Base-by-base conservation (phyloP, 2,888 invertebrate genomes). In the Romanomermis culicivorax region DNA sequence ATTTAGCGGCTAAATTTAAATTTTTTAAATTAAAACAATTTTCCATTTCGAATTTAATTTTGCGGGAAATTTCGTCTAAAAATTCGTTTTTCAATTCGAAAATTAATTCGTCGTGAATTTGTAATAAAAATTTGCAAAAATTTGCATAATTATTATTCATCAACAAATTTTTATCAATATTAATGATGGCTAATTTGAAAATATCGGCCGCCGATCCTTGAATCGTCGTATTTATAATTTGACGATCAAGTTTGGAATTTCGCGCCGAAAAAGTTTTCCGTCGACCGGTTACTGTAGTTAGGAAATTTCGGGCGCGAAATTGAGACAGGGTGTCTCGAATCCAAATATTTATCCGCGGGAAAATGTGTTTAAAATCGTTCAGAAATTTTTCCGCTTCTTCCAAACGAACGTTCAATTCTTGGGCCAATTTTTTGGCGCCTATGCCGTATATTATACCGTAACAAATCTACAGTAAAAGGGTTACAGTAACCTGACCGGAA, bases 391-490 rank as follows among this genome's bases (percentile, higher is more conserved):
- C 74, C 0, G 93, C 91, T 63, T 86, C 83, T 50, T 78, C 73
- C 69, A 84, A 83, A 0, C 77, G 76, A 11, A 88, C 79, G 55
- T 79, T 79, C 36, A 95, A 74, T 59, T 81, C 79, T 57, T 84
- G 82, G 0, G 83, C 79, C 29, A 97, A 73, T 0, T 83, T 77
- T 64, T 78, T 82, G 56, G 78, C 76, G 1, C 93, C 88, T 81
- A 95, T 95, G 4, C 95, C 97, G 69, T 97, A 97, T 56, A 97
- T 81, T 64, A 97, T 86, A 3, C 88, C 93, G 71, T 95, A 95
- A 68, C 88, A 88, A 29, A 93, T 78, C 72, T 87, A 80, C 4
- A 58, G 54, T 29, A 2, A 4, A 50, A 7, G 23, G 17, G 11
- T 14, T 36, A 11, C 11, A 36, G 36, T 17, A 14, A 17, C 11